Base-by-base conservation (phyloP, 2,113 vertebrate species). In the Festucalex cinctus region DNA sequence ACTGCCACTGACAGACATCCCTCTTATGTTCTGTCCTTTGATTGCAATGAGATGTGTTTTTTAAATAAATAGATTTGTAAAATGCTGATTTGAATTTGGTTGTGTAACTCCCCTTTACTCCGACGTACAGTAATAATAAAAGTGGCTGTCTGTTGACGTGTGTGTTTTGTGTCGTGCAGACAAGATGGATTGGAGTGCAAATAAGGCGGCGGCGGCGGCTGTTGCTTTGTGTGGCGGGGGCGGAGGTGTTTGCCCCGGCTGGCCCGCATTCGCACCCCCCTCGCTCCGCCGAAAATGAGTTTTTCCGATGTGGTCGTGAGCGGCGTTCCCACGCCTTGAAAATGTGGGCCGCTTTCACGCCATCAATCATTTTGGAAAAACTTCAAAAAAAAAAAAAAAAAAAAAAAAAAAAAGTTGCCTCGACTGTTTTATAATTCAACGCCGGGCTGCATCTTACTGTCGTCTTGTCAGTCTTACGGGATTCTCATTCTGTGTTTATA, bases 31-130 rank as follows among this genome's bases (percentile, higher is more conserved):
- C 68, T 73, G 65, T 80, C 51, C 70, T 79, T 70, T 75, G 65
- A 46, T 66, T 48, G 66, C 69, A 62, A 68, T 37, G 69, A 79
- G 56, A 46, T 76, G 59, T 28, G 51, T 58, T 78, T 82, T 83
- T 70, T 65, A 83, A n/a, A 89, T 87, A 85, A 87, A 88, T 80
- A 77, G 81, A 88, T 87, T 87, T 88, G 59, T 83, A 86, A 81
- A 57, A 78, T 74, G 57, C 59, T 24, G 59, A 62, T 62, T 32
- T 58, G 1, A 6, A 36, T 19, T 36, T 62, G 3, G 6, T 24
- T 43, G 22, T 62, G 2, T 62, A 43, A 43, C 39, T 14, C 37
- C 37, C 37, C 5, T 9, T 61, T n/a, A 5, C 5, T n/a, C 36
- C 37, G 26, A 62, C 35, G 9, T 16, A 6, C 22, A 44, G 39